These are phyloP conservation scores for Terrapene triunguis DNA, from an alignment of 2,113 vertebrate species.

Conservation along the genomic window DNA sequence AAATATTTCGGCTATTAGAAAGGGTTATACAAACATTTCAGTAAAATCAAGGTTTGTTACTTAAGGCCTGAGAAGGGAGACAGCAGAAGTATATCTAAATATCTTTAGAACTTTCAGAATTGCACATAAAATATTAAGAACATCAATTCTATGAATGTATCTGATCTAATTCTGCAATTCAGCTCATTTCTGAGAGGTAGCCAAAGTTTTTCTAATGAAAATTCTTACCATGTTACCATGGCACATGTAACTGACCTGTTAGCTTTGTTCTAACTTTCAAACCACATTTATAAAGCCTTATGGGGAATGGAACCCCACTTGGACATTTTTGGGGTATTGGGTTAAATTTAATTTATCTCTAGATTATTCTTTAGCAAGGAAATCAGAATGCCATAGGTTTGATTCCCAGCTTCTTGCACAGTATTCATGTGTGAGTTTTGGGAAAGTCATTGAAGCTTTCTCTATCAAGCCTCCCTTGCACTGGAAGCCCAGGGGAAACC, in stretches of 20 bases:
- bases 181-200: conserved; percentile 6
- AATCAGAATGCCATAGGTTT: neutral
- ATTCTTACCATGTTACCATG: neutral
- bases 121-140: neutral
- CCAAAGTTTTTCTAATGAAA: neutral
- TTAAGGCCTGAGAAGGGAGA: neutral
- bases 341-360: neutral
- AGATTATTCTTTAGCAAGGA: neutral
- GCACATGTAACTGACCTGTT: neutral
- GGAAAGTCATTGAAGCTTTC: neutral
- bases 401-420: neutral
- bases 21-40: neutral
- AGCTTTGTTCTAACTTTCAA: neutral
- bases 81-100: neutral
- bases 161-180: conserved; percentile 11
- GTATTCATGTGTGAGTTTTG: neutral
- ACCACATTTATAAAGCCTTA: neutral
- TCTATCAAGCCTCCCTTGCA: neutral
- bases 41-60: neutral
- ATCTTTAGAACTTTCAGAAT: neutral
- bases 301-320: neutral
- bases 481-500: rapidly evolving
- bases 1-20: neutral
- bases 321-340: neutral
- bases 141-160: conserved; percentile 9